Evolutionary conservation across 2,888 invertebrate genomes (phyloP).

Genomic region (Nemurella pictetii): DNA sequence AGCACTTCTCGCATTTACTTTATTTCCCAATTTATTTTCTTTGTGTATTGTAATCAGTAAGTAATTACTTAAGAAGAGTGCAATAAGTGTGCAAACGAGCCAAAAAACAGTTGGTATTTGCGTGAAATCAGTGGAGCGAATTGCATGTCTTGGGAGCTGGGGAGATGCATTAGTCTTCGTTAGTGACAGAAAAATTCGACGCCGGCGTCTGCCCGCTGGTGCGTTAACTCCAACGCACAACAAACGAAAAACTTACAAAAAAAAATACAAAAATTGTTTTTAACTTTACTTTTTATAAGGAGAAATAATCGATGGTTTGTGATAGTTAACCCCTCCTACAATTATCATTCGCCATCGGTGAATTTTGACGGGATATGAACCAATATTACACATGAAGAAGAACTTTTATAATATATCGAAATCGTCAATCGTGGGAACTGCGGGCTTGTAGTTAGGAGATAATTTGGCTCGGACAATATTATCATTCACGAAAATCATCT

Average conservation of each 20-base stretch:
- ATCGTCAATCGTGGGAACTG: no score
- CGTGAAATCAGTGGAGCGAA: slow-evolving; percentile 12
- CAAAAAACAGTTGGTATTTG: slow-evolving; percentile 27
- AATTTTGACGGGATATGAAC: no score
- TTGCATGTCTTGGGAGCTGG: not conserved
- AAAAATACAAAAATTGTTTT: no score
- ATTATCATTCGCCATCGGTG: no score
- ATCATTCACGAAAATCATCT: not conserved
- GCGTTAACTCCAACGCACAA: no score
- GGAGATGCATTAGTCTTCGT: slow-evolving; percentile 24
- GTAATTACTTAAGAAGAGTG: slow-evolving; percentile 19
- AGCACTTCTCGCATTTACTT: not conserved
- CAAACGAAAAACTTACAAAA: no score
- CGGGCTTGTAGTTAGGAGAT: no score
- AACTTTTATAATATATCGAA: no score
- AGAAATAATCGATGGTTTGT: no score
- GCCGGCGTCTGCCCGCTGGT: not conserved
- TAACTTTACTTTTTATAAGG: no score
- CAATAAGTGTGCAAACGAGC: slow-evolving; percentile 13
- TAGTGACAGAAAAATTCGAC: not conserved
- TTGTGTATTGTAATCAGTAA: not conserved
- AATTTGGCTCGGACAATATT: not conserved
- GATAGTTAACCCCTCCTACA: no score
- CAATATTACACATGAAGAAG: no score
- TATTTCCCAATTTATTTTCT: not conserved